A percentile compares a stretch with the other conserved stretches of the same genome.
Evolutionary conservation across 1,140 invertebrate genomes (phyloP).

Genomic region (Vanessa tameamea): DNA sequence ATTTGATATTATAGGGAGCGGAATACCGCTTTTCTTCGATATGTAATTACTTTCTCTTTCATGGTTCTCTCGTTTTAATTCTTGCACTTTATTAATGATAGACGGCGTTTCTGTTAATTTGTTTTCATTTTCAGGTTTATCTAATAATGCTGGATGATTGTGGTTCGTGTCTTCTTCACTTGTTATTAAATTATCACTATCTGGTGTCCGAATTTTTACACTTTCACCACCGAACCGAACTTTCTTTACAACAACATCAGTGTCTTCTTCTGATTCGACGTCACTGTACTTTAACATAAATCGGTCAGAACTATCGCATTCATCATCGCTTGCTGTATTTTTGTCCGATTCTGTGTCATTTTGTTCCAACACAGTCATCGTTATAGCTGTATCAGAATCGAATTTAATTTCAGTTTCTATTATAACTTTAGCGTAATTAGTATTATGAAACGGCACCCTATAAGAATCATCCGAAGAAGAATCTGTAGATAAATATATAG

Average conservation of each 20-base stretch:
- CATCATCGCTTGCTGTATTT: constrained; percentile 75
- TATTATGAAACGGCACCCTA: constrained; percentile 58
- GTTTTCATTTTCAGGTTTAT: constrained; percentile 51
- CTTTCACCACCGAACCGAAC: constrained; percentile 92
- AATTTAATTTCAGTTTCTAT: constrained; percentile 91
- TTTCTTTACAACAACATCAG: constrained; percentile 81
- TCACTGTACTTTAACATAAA: constrained; percentile 82
- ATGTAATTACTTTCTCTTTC: constrained; percentile 48
- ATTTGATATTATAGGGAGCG: constrained; percentile 67
- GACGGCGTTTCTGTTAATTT: constrained; percentile 47
- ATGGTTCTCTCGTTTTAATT: constrained; percentile 61
- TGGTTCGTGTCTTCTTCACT: constrained; percentile 76
- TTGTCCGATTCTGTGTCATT: constrained; percentile 77
- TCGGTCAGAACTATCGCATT: constrained; percentile 70
- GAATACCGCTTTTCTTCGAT: constrained; percentile 68
- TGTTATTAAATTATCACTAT: constrained; percentile 84
- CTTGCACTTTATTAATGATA: constrained; percentile 65
- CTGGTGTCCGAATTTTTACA: constrained; percentile 90
- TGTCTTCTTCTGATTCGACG: constrained; percentile 81
- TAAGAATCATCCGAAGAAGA: constrained; percentile 73
- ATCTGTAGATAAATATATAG: constrained; percentile 62
- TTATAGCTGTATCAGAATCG: constrained; percentile 87
- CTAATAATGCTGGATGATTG: constrained; percentile 41
- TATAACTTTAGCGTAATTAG: constrained; percentile 83
- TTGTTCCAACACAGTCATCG: constrained; percentile 90